Conservation (phyloP, 2,113 vertebrate species). For the Sander vitreus region DNA sequence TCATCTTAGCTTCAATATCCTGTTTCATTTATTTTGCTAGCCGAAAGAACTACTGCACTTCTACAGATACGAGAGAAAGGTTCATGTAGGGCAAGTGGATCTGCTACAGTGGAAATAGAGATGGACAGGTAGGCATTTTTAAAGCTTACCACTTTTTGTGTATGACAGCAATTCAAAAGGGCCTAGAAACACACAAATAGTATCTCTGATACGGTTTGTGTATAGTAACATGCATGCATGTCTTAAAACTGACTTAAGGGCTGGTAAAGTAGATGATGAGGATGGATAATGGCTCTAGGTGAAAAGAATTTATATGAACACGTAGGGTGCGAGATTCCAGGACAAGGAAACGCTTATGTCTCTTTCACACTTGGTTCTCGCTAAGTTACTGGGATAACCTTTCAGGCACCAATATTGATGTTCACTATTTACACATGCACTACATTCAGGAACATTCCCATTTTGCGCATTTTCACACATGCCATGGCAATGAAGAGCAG, state of each 20-base stretch:
- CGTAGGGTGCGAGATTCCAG: constrained; percentile 36
- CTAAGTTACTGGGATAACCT: too few species aligned
- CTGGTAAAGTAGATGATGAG: constrained; percentile 3
- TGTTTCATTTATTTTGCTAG: constrained; percentile 47
- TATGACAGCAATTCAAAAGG: background rate
- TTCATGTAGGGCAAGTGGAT: background rate
- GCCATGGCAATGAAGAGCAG: too few species aligned
- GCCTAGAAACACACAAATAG: background rate
- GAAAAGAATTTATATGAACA: constrained; percentile 39
- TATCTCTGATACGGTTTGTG: background rate
- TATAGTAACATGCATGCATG: background rate
- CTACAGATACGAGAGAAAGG: constrained; percentile 1
- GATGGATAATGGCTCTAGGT: constrained; percentile 12
- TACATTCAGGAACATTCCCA: too few species aligned
- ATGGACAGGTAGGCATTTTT: background rate
- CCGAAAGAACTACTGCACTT: constrained; percentile 31
- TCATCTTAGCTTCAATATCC: constrained; percentile 66
- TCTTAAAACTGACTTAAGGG: constrained; percentile 5
- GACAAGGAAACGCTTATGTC: constrained; percentile 33
- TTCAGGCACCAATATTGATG: too few species aligned
- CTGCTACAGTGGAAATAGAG: background rate
- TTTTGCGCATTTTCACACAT: too few species aligned
- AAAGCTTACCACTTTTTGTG: background rate
- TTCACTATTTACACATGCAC: too few species aligned
- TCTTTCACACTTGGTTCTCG: too few species aligned